phyloP scores from a whole-genome alignment of 2,797 vertebrate genomes.

The Megaceryle alcyon region DNA sequence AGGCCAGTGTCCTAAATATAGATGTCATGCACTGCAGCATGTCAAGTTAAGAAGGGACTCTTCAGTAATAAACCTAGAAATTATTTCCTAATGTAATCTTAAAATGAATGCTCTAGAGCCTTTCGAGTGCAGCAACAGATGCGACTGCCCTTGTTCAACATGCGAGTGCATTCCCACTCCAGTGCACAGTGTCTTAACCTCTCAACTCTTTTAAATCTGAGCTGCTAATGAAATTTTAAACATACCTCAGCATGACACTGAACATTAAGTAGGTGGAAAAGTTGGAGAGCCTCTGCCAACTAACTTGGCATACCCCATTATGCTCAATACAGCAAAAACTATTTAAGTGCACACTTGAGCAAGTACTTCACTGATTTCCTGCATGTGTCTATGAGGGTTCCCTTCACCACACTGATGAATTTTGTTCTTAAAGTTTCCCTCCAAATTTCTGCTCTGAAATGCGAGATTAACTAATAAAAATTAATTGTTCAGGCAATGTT shows the following conservation, averaged over 20 bases:
- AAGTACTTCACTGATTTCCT: background rate
- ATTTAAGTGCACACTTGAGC: background rate
- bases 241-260: background rate
- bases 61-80: background rate
- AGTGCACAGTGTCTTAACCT: background rate
- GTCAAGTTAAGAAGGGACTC: background rate
- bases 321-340: background rate
- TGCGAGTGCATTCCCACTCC: background rate
- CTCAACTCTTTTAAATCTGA: background rate
- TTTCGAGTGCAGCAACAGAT: background rate
- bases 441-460: background rate
- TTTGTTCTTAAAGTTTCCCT: background rate
- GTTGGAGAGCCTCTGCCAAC: background rate
- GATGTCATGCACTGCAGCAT: background rate
- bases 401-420: background rate
- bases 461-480: background rate
- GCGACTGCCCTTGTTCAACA: background rate
- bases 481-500: background rate
- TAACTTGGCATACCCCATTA: background rate
- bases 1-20: background rate
- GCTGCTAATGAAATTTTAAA: slow-evolving; percentile 30
- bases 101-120: background rate
- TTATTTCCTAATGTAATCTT: background rate
- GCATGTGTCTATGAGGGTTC: background rate
- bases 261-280: background rate